Evolutionary conservation across 2,113 vertebrate species (phyloP), one percentile per base, ranked within the genome.

Genomic region (Megatriorchis doriae): DNA sequence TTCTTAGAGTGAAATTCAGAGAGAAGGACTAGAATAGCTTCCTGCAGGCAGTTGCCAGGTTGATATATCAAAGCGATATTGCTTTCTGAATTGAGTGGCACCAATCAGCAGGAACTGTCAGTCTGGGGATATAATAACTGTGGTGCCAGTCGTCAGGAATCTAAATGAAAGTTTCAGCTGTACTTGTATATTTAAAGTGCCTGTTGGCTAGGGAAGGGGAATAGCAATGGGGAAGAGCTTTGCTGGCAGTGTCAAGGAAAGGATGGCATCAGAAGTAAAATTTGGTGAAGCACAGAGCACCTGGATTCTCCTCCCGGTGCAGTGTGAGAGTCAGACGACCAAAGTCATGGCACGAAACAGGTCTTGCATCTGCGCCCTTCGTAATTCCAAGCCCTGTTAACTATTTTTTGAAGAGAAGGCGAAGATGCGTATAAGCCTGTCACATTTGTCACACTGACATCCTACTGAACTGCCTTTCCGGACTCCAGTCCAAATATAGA

Each of bases 61-160:
- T 94, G 94, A 91, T 96, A 91, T 86, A 94, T 94, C 94, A 96
- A 95, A 96, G 91, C 0, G 25, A 93, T 96, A 92, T 96, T 96
- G 94, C 95, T 94, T 97, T 94, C 94, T 95, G 88, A 92, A 89
- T 96, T 96, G 95, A 97, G 84, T 95, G 94, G 86, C 95, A 96
- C 89, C 94, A 91, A 97, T 97, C 97, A 95, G 91, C 94, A 95
- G 86, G 95, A 96, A 90, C 93, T 96, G 96, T 94, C 95, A 97
- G 82, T 95, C 94, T 96, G 92, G 84, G 74, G 48, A 96, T 95
- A 78, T 94, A 96, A 96, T 95, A 94, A 95, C 92, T 93, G 91
- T 94, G 79, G 93, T 96, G 97, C 96, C 83, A 95, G 95, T 89
- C 81, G 4, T 95, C 93, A 88, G 90, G 90, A 96, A 94, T 96